Evolutionary conservation across 2,888 invertebrate species (phyloP).

Genomic region (Siphonodentalium dalli): DNA sequence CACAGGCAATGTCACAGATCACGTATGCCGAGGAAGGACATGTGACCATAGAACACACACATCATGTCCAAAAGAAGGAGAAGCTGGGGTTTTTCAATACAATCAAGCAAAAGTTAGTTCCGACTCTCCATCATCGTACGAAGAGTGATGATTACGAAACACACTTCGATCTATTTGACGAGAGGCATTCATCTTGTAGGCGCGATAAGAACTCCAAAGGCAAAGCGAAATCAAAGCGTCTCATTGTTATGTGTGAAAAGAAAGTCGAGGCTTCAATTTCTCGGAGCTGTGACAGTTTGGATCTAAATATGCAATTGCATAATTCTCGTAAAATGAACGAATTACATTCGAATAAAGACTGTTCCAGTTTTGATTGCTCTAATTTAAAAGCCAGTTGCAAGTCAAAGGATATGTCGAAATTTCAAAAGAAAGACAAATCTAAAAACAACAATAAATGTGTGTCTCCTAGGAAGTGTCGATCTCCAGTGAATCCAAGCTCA

Average conservation of each 20-base stretch:
- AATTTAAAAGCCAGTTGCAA: slow-evolving; percentile 49
- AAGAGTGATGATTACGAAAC: slow-evolving; percentile 33
- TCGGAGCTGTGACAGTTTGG: slow-evolving; percentile 49
- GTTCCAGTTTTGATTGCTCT: slow-evolving; percentile 34
- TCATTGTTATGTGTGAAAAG: slow-evolving; percentile 39
- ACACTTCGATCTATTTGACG: slow-evolving; percentile 36
- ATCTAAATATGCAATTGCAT: slow-evolving; percentile 38
- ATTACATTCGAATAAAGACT: slow-evolving; percentile 48
- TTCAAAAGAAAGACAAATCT: slow-evolving; percentile 30
- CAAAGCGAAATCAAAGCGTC: slow-evolving; percentile 40
- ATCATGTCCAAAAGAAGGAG: slow-evolving; percentile 45
- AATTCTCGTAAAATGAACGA: slow-evolving; percentile 39
- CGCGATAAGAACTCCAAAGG: slow-evolving; percentile 36
- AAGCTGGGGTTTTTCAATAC: slow-evolving; percentile 48
- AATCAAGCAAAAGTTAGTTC: slow-evolving; percentile 41
- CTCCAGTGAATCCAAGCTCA: too few species aligned
- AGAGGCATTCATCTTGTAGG: too few species aligned
- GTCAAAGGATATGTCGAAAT: slow-evolving; percentile 51
- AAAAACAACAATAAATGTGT: too few species aligned
- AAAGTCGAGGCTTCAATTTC: slow-evolving; percentile 45
- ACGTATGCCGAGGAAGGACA: slow-evolving; percentile 36
- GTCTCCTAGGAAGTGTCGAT: too few species aligned
- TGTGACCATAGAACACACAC: too few species aligned
- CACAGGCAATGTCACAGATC: slow-evolving; percentile 28
- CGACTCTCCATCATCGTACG: slow-evolving; percentile 40